Evolutionary conservation across 1,140 invertebrate species (phyloP), one percentile per base, ranked within the genome.

Genomic region (Lycorma delicatula): DNA sequence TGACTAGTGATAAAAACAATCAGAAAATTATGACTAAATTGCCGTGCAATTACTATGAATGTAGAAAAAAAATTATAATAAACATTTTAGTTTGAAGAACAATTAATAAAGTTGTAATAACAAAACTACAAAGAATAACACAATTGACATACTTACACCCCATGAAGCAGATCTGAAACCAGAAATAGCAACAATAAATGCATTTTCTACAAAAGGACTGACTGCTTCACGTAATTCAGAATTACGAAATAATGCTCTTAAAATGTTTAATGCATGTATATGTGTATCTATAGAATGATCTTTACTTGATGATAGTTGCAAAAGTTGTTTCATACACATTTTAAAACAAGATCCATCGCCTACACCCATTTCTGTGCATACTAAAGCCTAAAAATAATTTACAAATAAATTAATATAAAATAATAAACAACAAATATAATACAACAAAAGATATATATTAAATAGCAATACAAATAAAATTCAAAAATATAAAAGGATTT

Each of bases 211-310:
- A 73, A 85, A 93, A 9, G 80, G 75, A 41, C 80, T 79, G 0
- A 90, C 81, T 57, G 79, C 70, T 56, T 91, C 87, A 23, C 83
- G 81, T 11, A 97, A 74, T 55, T 83, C 76, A 26, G 82, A 80
- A 70, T 93, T 84, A 51, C 84, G 79, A 65, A 83, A 91, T 26
- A 97, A 70, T 0, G 85, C 83, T 61, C 92, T 74, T 47, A 97
- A 73, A 54, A 96, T 89, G 74, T 97, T 95, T 56, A 94, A 70
- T 5, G 86, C 80, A 75, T 96, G 93, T 36, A 85, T 84, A 66
- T 86, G 79, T 0, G 77, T 74, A 67, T 78, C 79, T 18, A 68
- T 69, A n/a, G 70, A 50, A 34, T 64, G 52, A 25, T 58, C 29
- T 9, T 41, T 44, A 60, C 64, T 61, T 36, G 64, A 64, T 1